A percentile compares a stretch with the other conserved stretches of the same genome.
Conservation (phyloP, 2,888 invertebrate species). For the Drosophila emarginata region DNA sequence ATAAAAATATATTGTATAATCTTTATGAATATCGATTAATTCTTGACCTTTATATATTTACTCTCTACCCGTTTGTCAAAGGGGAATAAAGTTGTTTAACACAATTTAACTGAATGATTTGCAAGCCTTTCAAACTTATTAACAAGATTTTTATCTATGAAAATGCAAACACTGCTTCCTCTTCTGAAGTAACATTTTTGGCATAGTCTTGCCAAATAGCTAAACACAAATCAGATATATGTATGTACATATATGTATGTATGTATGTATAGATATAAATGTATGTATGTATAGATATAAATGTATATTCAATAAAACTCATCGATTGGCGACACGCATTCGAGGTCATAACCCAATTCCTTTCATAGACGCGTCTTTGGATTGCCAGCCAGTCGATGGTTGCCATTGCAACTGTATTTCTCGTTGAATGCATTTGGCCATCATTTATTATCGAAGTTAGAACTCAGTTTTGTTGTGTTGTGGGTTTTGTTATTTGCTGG, state of each 20-base stretch:
- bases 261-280: background rate
- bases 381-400: conserved; percentile 19
- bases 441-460: conserved; percentile 43
- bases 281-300: background rate
- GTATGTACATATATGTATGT: background rate
- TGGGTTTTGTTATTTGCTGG: background rate
- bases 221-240: background rate
- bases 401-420: conserved; percentile 43
- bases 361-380: conserved; percentile 36
- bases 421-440: conserved; percentile 48
- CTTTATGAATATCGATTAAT: no score
- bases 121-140: background rate
- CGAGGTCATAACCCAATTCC: conserved; percentile 80
- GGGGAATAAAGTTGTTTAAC: background rate
- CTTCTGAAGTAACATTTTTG: background rate
- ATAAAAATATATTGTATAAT: no score
- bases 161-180: background rate
- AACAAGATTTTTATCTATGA: background rate
- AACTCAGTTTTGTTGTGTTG: conserved; percentile 1
- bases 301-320: conserved; percentile 1
- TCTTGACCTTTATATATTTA: no score
- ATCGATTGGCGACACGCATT: conserved; percentile 71
- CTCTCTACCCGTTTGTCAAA: no score
- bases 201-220: background rate
- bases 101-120: background rate